phyloP scores from a whole-genome alignment of 2,797 vertebrate genomes.

The Sebastes iracundus region DNA sequence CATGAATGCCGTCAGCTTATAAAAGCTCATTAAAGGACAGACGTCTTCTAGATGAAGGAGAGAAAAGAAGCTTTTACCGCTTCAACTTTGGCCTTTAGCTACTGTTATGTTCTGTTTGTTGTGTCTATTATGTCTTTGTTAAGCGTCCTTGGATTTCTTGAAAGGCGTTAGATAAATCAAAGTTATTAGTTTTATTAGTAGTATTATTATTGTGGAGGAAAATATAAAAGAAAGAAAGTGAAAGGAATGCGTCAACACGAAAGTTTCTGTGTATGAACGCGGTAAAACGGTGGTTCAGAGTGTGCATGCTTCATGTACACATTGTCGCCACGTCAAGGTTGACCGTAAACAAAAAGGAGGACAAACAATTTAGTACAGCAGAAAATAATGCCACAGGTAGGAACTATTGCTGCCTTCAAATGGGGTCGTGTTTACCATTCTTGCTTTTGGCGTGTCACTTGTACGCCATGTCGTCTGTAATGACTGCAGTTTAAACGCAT shows the following conservation, averaged over 20 bases:
- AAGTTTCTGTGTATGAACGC: slow-evolving; percentile 5
- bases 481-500: too few species aligned
- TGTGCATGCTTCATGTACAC: background rate
- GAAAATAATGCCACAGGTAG: too few species aligned
- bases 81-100: too few species aligned
- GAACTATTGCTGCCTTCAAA: too few species aligned
- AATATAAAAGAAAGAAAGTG: slow-evolving; percentile 2
- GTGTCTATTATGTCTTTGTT: too few species aligned
- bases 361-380: background rate
- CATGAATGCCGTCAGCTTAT: background rate
- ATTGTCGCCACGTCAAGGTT: slow-evolving; percentile 18
- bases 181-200: too few species aligned
- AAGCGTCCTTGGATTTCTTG: too few species aligned
- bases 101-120: too few species aligned
- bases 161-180: too few species aligned
- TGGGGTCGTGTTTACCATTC: too few species aligned
- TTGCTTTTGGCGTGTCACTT: too few species aligned
- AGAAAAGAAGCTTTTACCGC: background rate
- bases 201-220: background rate
- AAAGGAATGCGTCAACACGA: slow-evolving; percentile 32
- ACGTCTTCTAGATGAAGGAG: background rate
- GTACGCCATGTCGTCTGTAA: too few species aligned
- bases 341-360: background rate
- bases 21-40: slow-evolving; percentile 30
- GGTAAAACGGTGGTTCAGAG: background rate